Base-by-base conservation (phyloP, 2,888 invertebrate genomes). In the Linyphia triangularis region DNA sequence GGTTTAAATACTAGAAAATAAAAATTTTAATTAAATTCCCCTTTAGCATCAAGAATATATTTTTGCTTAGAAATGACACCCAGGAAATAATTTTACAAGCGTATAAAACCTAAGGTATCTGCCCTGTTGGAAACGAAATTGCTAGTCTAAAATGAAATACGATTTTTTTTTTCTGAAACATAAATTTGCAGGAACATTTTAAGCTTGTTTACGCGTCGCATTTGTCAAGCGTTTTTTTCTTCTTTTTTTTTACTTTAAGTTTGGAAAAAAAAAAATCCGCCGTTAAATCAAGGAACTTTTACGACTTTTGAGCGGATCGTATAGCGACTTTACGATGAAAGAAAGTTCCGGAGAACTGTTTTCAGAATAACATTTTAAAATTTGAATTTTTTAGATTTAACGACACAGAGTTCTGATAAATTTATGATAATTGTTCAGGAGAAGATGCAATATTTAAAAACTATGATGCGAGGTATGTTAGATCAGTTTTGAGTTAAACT, bases 191-290 rank as follows among this genome's bases (percentile, higher is more conserved):
- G 63, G 61, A 61, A 40, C 77, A 77, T 77, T 63, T 77, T 63
- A 61, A 77, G 77, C 77, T 77, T 77, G 77, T 77, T 77, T 77
- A 77, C 63, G 77, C 26, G 24, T 37, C 37, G 77, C 63, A 77
- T 77, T 77, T 77, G 77, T 77, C 77, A 77, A 63, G 30, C 7
- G 33, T 19, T n/a, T 30, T 67, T 67, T 67, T 67, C 3, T 19
- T n/a, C n/a, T 67, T 67, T 67, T 67, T 10, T 7, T 5, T 5
- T n/a, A n/a, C 51, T 51, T 51, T 51, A 33, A 30, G 67, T 9
- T n/a, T n/a, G n/a, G 67, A 33, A 67, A 67, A 67, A 67, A 5
- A 37, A 26, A n/a, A n/a, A n/a, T n/a, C n/a, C 24, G 40, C 16
- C 77, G 63, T n/a, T 51, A 77, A 77, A 77, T 77, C 77, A 77